A percentile compares a stretch with the other conserved stretches of the same genome.
Conservation (phyloP, 2,888 invertebrate species). For the Lepidocyrtinus sp. region DNA sequence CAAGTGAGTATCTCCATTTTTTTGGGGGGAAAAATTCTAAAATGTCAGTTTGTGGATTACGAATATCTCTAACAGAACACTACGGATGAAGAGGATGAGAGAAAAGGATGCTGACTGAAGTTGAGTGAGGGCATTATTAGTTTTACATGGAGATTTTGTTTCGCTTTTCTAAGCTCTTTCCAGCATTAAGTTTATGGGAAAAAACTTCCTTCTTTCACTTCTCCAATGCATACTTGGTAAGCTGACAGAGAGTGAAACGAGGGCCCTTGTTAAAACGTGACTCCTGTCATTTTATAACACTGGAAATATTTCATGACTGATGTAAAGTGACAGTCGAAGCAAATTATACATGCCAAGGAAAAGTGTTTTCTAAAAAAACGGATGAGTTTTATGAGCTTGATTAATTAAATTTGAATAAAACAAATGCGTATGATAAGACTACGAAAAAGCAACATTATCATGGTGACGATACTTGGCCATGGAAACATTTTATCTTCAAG, state of each 20-base stretch:
- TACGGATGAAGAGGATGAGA: conserved; percentile 26
- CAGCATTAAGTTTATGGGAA: neutral
- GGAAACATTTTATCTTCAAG: too few relatives aligned
- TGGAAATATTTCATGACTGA: neutral
- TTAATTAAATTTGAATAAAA: too few relatives aligned
- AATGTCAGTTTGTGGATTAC: conserved; percentile 37
- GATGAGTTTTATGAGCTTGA: too few relatives aligned
- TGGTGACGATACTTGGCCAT: too few relatives aligned
- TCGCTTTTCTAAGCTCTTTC: conserved; percentile 25
- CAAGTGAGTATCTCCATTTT: too few relatives aligned
- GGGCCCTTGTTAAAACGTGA: conserved; percentile 37
- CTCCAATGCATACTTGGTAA: neutral
- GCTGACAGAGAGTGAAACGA: conserved; percentile 29
- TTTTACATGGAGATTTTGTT: conserved; percentile 39
- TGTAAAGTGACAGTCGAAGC: neutral
- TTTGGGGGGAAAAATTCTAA: neutral
- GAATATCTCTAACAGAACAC: conserved; percentile 35
- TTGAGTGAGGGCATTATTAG: conserved; percentile 47
- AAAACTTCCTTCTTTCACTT: neutral
- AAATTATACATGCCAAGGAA: too few relatives aligned
- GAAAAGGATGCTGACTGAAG: conserved; percentile 26
- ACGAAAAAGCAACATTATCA: too few relatives aligned
- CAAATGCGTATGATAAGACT: too few relatives aligned
- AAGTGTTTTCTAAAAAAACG: too few relatives aligned
- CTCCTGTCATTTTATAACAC: conserved; percentile 46